phyloP scores from a whole-genome alignment of 2,888 invertebrate species.

The Eupithecia tripunctaria region DNA sequence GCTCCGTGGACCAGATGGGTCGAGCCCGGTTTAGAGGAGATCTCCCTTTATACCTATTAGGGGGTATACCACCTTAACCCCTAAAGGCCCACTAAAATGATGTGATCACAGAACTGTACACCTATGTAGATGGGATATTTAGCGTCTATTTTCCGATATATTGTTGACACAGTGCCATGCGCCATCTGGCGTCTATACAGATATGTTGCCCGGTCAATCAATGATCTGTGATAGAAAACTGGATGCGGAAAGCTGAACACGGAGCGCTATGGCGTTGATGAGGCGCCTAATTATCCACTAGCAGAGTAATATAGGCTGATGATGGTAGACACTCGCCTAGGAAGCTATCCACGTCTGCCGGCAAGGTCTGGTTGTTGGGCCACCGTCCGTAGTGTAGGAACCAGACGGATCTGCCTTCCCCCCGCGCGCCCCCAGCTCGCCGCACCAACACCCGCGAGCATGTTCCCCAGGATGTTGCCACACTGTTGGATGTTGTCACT shows the following conservation, averaged over 20 bases:
- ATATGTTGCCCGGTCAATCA: background rate
- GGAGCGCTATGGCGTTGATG: background rate
- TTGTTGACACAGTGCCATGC: background rate
- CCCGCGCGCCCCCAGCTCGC: constrained; percentile 55
- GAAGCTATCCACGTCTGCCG: constrained; percentile 87
- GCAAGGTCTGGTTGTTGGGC: constrained; percentile 86
- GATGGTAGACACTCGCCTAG: constrained; percentile 58
- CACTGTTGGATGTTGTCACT: constrained; percentile 55
- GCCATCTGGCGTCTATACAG: too few species aligned
- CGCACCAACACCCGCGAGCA: constrained; percentile 53
- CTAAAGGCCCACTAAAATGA: background rate
- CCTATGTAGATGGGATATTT: too few species aligned
- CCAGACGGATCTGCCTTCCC: constrained; percentile 85
- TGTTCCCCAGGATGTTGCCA: constrained; percentile 68
- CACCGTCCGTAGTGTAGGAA: constrained; percentile 93
- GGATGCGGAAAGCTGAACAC: background rate
- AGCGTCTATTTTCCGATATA: background rate
- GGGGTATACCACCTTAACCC: too few species aligned
- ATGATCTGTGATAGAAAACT: background rate
- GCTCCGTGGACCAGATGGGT: too few species aligned
- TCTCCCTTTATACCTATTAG: too few species aligned
- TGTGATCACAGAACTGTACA: too few species aligned
- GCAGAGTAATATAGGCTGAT: background rate
- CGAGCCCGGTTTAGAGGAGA: too few species aligned
- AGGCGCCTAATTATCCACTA: too few species aligned